Percentiles rank a stretch among this genome's conserved stretches.
phyloP scores from a whole-genome alignment of 2,797 vertebrate genomes.

The Parauchenoglanis ngamensis region DNA sequence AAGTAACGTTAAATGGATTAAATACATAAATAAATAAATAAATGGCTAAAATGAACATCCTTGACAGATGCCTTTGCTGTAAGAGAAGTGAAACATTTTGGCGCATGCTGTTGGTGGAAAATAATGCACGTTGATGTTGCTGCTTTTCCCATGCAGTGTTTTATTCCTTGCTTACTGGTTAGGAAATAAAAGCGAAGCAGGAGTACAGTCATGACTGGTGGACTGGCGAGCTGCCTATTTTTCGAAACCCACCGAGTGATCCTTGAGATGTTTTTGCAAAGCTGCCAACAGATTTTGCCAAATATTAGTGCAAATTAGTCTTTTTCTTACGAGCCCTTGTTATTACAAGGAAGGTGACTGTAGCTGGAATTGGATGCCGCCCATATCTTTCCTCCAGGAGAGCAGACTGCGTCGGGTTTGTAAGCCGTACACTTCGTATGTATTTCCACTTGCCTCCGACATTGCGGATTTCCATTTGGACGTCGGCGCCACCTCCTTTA shows the following conservation, averaged over 20 bases:
- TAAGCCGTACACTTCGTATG: not conserved
- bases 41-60: not conserved
- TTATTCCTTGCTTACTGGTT: not conserved
- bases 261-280: not conserved
- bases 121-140: not conserved
- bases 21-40: not conserved
- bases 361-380: not conserved
- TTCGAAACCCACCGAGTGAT: not conserved
- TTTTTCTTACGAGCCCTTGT: not conserved
- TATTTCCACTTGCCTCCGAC: not conserved
- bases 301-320: conserved; percentile 8
- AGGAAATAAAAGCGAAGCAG: not conserved
- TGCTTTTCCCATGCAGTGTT: not conserved
- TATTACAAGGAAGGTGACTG: not conserved
- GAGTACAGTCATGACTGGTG: no score
- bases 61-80: not conserved
- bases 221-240: not conserved
- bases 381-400: not conserved
- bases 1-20: not conserved
- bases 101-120: not conserved
- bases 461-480: not conserved
- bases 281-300: conserved; percentile 3
- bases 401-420: no score
- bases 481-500: conserved; percentile 19
- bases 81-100: not conserved